Base-by-base conservation (phyloP, 2,113 vertebrate genomes). In the Neofelis nebulosa region DNA sequence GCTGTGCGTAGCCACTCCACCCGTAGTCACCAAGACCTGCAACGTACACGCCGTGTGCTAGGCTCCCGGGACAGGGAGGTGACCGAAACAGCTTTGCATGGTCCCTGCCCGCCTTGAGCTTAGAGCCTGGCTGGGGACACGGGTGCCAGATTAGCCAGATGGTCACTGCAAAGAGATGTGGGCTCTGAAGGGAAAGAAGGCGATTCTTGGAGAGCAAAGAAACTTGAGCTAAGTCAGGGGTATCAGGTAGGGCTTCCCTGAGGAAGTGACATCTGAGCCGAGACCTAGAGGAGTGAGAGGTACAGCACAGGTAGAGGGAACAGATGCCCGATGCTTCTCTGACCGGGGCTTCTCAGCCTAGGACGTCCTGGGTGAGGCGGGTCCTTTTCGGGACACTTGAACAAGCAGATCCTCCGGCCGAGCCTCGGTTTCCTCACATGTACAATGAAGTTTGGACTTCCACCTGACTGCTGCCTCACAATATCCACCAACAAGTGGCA, bases 291-390 rank as follows among this genome's bases (percentile, higher is more conserved):
- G 52, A 27, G 29, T 23, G 85, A 55, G 48, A 68, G 41, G 18
- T n/a, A 12, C 15, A 6, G 7, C 15, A 13, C 19, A 7, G 65
- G 19, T 15, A 0, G n/a, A 29, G 57, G 50, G 25, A 57, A 73
- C 2, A 1, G 80, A 9, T 0, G 6, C 36, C 52, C 2, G 18
- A 15, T 0, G 14, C 48, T 25, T 81, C 66, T 33, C 38, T 48
- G 13, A 21, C 3, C 1, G 0, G 7, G 33, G 25, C 18, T 4
- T 36, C 69, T 76, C 68, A 29, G 50, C 48, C 88, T 8, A 1
- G 16, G 50, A 33, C 41, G 33, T 82, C 16, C 73, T 31, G 4
- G 14, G 31, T 27, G 50, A 73, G 88, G 48, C 0, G 1, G 13
- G 38, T 45, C 45, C 55, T 50, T 15, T 33, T 79, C 12, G 7